Conservation (phyloP, 2,888 invertebrate species). For the Cheilosia soror region DNA sequence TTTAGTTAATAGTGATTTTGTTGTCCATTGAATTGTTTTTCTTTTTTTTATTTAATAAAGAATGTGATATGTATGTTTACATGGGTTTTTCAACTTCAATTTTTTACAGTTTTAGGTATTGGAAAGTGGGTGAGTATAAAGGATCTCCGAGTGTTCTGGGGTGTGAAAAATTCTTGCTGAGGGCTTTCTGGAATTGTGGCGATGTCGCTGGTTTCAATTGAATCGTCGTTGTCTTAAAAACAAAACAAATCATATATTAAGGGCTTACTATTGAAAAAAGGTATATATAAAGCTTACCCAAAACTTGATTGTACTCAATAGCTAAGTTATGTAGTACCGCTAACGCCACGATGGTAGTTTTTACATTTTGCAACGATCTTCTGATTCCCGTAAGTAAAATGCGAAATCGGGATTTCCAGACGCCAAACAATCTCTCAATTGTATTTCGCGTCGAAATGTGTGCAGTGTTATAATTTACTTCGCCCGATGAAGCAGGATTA, state of each 20-base stretch:
- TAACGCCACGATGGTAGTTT: conserved; percentile 6
- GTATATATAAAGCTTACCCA: background rate
- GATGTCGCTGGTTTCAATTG: background rate
- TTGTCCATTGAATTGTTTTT: background rate
- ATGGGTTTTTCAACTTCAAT: background rate
- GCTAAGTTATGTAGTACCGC: conserved; percentile 9
- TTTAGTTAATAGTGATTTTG: too few species aligned
- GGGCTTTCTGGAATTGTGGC: background rate
- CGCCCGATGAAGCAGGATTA: conserved; percentile 5
- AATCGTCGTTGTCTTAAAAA: background rate
- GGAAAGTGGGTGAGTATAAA: background rate
- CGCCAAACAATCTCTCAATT: conserved; percentile 3
- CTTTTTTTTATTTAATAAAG: background rate
- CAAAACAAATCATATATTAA: background rate
- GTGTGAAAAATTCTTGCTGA: background rate
- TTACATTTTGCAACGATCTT: conserved; percentile 10
- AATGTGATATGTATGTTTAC: background rate
- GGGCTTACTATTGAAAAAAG: too few species aligned
- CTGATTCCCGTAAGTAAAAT: conserved; percentile 19
- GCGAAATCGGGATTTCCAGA: conserved; percentile 21
- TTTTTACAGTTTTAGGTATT: background rate
- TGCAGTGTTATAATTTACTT: background rate
- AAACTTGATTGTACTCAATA: conserved; percentile 8
- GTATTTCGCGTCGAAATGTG: conserved; percentile 12
- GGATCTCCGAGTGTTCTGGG: background rate